Percentiles rank a stretch among this genome's conserved stretches.
These are phyloP conservation scores for Lepilemur septentrionalis DNA, from an alignment of 2,797 vertebrate genomes.

Conservation along the genomic window DNA sequence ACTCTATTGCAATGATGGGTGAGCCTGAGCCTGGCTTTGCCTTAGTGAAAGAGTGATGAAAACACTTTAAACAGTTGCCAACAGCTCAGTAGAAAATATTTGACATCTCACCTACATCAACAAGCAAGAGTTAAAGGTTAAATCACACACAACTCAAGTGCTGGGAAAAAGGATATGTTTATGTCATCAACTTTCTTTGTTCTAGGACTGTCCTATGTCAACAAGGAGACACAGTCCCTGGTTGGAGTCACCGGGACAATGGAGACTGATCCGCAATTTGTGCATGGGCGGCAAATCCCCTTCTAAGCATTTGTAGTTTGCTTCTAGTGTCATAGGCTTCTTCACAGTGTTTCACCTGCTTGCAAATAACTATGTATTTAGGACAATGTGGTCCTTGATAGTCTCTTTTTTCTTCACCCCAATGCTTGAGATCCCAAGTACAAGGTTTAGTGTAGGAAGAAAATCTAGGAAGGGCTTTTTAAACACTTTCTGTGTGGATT, in stretches of 20 bases:
- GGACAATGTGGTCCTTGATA: not conserved
- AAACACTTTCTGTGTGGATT: not conserved
- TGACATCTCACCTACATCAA: constrained; percentile 86
- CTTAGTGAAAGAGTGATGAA: constrained; percentile 74
- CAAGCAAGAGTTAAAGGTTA: constrained; percentile 86
- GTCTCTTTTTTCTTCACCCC: not conserved
- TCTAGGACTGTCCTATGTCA: constrained; percentile 42
- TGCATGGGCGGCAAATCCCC: not conserved
- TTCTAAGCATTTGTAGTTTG: not conserved
- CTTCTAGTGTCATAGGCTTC: not conserved
- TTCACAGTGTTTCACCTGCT: not conserved
- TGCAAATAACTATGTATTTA: not conserved
- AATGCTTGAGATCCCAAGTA: not conserved
- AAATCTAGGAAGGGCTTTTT: not conserved
- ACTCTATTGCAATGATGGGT: not conserved
- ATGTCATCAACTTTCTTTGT: constrained; percentile 82
- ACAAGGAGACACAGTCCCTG: constrained; percentile 43
- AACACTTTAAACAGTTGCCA: constrained; percentile 79
- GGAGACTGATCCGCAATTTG: not conserved
- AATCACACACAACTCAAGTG: constrained; percentile 80
- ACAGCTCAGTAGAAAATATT: constrained; percentile 80
- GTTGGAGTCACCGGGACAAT: constrained; percentile 51
- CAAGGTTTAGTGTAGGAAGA: not conserved
- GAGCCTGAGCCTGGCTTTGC: not conserved
- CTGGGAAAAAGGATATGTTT: constrained; percentile 83